These are phyloP conservation scores for Todiramphus saurophagus DNA, from an alignment of 2,113 vertebrate species.

Conservation along the genomic window DNA sequence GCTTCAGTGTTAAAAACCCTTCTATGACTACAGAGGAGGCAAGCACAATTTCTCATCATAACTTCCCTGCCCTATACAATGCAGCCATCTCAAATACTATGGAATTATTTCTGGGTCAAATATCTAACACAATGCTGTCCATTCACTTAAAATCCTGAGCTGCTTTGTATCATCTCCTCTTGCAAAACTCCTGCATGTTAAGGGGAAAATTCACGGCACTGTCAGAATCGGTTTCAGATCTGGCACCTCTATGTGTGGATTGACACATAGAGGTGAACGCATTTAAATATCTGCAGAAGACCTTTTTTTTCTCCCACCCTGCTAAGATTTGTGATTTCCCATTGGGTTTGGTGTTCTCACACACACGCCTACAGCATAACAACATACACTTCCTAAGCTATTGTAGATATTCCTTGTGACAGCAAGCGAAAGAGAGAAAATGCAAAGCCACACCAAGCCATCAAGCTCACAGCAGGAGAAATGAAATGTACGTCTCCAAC, in stretches of 20 bases:
- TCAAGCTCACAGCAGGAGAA: not conserved
- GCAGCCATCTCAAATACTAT: not conserved
- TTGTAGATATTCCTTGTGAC: not conserved
- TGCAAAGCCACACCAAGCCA: not conserved
- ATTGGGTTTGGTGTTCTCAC: not conserved
- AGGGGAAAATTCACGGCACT: not conserved
- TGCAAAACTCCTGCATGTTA: not conserved
- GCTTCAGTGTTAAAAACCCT: not conserved
- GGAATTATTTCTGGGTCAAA: not conserved
- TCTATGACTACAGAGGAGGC: not conserved
- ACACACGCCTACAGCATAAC: not conserved
- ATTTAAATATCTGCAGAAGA: not conserved
- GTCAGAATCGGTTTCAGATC: not conserved
- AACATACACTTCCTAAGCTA: not conserved
- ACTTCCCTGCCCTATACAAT: not conserved
- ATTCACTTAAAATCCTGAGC: not conserved
- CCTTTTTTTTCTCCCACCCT: not conserved
- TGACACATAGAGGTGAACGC: not conserved
- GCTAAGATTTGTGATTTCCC: not conserved
- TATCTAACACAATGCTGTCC: not conserved
- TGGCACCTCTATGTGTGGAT: not conserved
- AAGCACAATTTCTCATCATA: not conserved
- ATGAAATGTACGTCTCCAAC: not conserved
- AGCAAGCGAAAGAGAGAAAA: not conserved
- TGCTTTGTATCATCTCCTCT: not conserved